Evolutionary conservation across 37 sponge, comb jelly and placozoan species (phyloP), one percentile per base, ranked within the genome.

Genomic region (Chondrosia reniformis): DNA sequence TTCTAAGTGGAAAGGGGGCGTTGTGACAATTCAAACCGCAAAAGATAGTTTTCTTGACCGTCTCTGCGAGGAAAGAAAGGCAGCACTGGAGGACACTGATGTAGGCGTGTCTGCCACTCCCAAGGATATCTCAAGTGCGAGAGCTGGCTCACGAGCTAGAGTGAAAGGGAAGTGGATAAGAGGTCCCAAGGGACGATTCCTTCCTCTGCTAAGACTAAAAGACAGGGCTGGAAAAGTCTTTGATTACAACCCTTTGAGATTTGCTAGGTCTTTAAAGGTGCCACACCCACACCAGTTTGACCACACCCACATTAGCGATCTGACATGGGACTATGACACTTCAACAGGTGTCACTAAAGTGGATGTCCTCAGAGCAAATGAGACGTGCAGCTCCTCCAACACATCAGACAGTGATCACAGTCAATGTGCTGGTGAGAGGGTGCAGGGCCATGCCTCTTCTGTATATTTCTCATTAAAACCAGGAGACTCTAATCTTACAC

Each of bases 1-100:
- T 0, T 59, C 83, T 7, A 82, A 75, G 45, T 82, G 83, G 83
- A 82, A 75, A 30, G 83, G 83, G 4, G 33, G 34, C 10, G 39
- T 37, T 19, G 3, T 82, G 12, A 74, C 32, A 39, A 74, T 82
- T 13, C 75, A 82, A 43, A 38, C 33, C 19, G 83, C 83, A 33
- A 82, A 54, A 25, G 75, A 82, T 22, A 75, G 41, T 44, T 82
- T 57, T 34, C 76, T 82, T 5, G 54, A 17, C 10, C 49, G 80
- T 38, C 67, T 66, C 31, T 25, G 67, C 41, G 36, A 10, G 32
- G 80, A 80, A 37, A 40, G 80, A 67, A 17, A 45, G 61, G 59
- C 56, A 36, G 9, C 4, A 0, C 2, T 64, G 2, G 66, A 4
- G 5, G 58, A 6, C 2, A n/a, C n/a, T n/a, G n/a, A n/a, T n/a